phyloP scores from a whole-genome alignment of 2,888 invertebrate species.

The Thera obeliscata region DNA sequence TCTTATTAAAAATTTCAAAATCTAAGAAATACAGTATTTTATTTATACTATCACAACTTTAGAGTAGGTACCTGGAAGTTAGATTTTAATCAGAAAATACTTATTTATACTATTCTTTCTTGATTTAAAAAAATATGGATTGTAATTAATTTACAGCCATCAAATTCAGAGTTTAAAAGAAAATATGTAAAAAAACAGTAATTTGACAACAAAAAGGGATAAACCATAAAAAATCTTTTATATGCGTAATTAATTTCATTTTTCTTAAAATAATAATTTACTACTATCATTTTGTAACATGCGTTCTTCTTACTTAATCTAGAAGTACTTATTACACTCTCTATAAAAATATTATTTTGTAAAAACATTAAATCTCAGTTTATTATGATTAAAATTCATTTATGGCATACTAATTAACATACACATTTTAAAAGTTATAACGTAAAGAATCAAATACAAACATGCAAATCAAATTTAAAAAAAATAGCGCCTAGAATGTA shows the following conservation, averaged over 20 bases:
- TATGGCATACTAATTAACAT: slow-evolving; percentile 74
- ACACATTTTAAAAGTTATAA: slow-evolving; percentile 18
- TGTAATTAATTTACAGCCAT: too few species aligned
- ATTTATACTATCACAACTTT: slow-evolving; percentile 56
- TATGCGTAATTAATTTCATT: not conserved
- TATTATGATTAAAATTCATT: slow-evolving; percentile 50
- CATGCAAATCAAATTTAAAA: not conserved
- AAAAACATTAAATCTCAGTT: slow-evolving; percentile 61
- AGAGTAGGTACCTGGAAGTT: slow-evolving; percentile 26
- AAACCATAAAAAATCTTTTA: too few species aligned
- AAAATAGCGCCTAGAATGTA: not conserved
- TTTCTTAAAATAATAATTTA: not conserved
- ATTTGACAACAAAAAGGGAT: too few species aligned
- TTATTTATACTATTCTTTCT: too few species aligned
- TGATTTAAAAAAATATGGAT: too few species aligned
- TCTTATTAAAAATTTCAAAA: slow-evolving; percentile 1
- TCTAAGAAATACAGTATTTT: slow-evolving; percentile 33
- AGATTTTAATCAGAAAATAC: not conserved
- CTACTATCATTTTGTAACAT: not conserved
- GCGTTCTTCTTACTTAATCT: not conserved
- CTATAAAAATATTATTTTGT: slow-evolving; percentile 45
- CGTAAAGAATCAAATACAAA: not conserved
- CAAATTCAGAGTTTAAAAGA: too few species aligned
- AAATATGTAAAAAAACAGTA: too few species aligned
- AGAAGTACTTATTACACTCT: slow-evolving; percentile 15